Percentiles rank a stretch among this genome's conserved stretches.
Evolutionary conservation across 2,888 invertebrate genomes (phyloP).

Genomic region (Alloscopus bannaensis): DNA sequence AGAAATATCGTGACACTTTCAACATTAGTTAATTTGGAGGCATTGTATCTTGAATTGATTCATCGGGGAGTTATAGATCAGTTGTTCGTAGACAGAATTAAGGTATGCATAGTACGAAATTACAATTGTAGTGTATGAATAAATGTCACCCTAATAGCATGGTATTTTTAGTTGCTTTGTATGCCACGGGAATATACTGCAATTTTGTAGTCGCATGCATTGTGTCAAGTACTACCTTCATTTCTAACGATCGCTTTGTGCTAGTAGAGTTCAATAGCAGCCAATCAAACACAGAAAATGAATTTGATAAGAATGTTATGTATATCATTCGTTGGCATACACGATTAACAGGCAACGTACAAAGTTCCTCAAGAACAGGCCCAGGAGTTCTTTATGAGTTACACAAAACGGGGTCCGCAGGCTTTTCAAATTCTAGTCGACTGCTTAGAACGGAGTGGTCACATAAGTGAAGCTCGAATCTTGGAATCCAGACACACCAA

Average conservation of each 20-base stretch:
- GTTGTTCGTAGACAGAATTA: constrained; percentile 60
- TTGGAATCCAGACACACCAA: constrained; percentile 13
- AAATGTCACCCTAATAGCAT: no score
- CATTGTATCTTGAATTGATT: constrained; percentile 58
- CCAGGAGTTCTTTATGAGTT: constrained; percentile 68
- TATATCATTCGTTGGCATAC: no score
- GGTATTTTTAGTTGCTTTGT: not conserved
- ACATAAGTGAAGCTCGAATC: constrained; percentile 60
- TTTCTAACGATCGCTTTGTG: no score
- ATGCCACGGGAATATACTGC: not conserved
- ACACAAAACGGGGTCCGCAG: constrained; percentile 66
- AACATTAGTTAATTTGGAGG: constrained; percentile 51
- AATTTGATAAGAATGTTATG: no score
- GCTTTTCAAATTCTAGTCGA: constrained; percentile 63
- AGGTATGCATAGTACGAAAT: constrained; percentile 53
- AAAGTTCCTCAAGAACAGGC: constrained; percentile 57
- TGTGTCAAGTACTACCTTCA: no score
- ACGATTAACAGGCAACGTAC: constrained; percentile 22
- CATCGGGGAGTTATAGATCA: constrained; percentile 60
- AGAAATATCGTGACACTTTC: constrained; percentile 58
- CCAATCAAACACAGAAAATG: no score
- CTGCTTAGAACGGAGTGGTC: constrained; percentile 59
- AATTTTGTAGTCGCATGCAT: constrained; percentile 11
- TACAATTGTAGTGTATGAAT: no score
- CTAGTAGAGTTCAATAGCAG: no score